Evolutionary conservation across 2,113 vertebrate genomes (phyloP).

Genomic region (Nettapus auritus): DNA sequence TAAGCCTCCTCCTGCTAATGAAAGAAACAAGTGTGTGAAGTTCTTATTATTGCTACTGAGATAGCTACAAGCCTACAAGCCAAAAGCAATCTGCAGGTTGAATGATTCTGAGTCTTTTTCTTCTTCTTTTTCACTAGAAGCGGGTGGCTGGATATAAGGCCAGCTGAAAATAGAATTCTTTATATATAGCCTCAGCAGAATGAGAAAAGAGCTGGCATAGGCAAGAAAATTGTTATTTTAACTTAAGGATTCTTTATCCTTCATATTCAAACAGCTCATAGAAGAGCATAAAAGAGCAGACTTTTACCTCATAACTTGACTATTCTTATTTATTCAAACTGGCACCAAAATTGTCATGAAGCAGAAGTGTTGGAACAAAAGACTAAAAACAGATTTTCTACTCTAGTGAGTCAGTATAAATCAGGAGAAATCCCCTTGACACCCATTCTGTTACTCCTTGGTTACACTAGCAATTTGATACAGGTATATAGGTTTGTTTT

Average conservation of each 20-base stretch:
- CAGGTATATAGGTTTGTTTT: neutral
- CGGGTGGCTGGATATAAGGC: constrained; percentile 56
- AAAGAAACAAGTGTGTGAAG: neutral
- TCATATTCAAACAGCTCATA: constrained; percentile 52
- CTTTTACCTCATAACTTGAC: constrained; percentile 34
- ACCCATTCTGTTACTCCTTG: neutral
- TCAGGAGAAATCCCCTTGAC: neutral
- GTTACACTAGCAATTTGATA: neutral
- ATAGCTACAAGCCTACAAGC: constrained; percentile 34
- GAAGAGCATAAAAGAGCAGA: constrained; percentile 14
- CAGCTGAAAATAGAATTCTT: constrained; percentile 60
- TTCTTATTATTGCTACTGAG: constrained; percentile 48
- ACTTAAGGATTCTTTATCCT: constrained; percentile 1
- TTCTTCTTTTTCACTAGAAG: neutral
- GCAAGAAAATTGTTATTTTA: constrained; percentile 26
- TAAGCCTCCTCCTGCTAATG: neutral
- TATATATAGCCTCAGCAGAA: constrained; percentile 59
- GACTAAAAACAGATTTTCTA: neutral
- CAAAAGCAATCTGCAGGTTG: constrained; percentile 51
- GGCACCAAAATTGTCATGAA: constrained; percentile 14
- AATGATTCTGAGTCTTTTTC: constrained; percentile 20
- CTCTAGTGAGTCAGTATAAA: neutral
- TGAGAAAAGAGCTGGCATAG: constrained; percentile 27
- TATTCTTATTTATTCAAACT: constrained; percentile 41
- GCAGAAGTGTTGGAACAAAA: constrained; percentile 15